Percentiles rank a stretch among this genome's conserved stretches.
Evolutionary conservation across 2,888 invertebrate species (phyloP).

Genomic region (Philopedon plagiatum): DNA sequence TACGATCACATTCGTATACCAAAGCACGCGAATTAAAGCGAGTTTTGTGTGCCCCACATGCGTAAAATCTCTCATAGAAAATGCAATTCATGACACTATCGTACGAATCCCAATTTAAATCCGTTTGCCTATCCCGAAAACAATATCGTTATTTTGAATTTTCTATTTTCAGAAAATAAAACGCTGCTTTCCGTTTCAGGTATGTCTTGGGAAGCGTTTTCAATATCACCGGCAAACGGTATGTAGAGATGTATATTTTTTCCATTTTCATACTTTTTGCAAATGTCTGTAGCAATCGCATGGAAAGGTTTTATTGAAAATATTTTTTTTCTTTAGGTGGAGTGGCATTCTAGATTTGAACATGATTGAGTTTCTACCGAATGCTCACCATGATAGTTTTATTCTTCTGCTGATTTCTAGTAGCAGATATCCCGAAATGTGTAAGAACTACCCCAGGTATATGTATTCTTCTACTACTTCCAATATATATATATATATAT

Average conservation of each 20-base stretch:
- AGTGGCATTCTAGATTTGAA: too few relatives aligned
- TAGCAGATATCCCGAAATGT: too few relatives aligned
- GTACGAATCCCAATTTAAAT: slow-evolving; percentile 18
- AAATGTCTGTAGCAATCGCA: not conserved
- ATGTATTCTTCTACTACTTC: too few relatives aligned
- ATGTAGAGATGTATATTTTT: slow-evolving; percentile 14
- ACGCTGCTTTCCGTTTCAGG: slow-evolving; percentile 36
- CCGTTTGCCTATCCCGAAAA: slow-evolving; percentile 11
- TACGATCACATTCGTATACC: too few relatives aligned
- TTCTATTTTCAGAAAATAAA: slow-evolving; percentile 35
- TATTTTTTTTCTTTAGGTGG: too few relatives aligned
- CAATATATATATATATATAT: too few relatives aligned
- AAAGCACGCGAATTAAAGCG: too few relatives aligned
- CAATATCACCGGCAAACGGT: slow-evolving; percentile 31
- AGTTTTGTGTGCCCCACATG: too few relatives aligned
- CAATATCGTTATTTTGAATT: slow-evolving; percentile 34
- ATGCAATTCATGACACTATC: not conserved
- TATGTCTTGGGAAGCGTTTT: slow-evolving; percentile 31
- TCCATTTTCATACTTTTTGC: not conserved
- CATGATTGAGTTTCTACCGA: too few relatives aligned
- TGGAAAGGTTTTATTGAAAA: not conserved
- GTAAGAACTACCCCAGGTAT: too few relatives aligned
- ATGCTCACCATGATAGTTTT: too few relatives aligned
- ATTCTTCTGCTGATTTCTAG: too few relatives aligned
- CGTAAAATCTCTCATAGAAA: not conserved